Base-by-base conservation (phyloP, 1,140 invertebrate species). In the Drosophila trapezifrons region DNA sequence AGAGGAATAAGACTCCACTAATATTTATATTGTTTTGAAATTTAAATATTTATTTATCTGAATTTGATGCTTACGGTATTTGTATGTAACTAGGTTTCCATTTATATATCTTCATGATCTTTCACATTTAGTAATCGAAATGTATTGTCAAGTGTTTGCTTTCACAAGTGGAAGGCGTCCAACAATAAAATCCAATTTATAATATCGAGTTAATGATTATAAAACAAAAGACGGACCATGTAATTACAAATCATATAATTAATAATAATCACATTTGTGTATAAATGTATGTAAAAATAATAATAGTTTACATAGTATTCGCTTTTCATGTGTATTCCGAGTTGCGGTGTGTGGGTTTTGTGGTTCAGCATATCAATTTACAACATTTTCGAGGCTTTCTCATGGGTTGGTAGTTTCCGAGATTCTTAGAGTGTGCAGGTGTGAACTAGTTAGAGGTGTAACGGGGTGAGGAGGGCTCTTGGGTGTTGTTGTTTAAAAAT, bases 131-230 rank as follows among this genome's bases (percentile, higher is more conserved):
- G 73, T 89, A 77, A 56, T 85, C 59, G 65, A 78, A 77, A 83
- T 80, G 84, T 89, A 89, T 89, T 89, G 84, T 89, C 84, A 87
- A 87, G 73, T 87, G 74, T 80, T 87, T 80, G 63, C 69, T 85
- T 79, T 65, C 52, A 27, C 43, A 72, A 76, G 42, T 54, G 45
- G 56, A 72, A 64, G 63, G 43, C 17, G 43, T 38, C 17, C 29
- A 54, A 77, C 45, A 64, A 65, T 37, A 54, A 59, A 75, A 69
- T 51, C 40, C 57, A 46, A 62, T n/a, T n/a, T n/a, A 35, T 35
- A 65, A 45, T 43, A 59, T 42, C 43, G n/a, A 25, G 51, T 37
- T 52, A 42, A 42, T 54, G 20, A 77, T 22, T 52, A 37, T 54
- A 46, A 57, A 66, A 63, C 57, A 69, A 57, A 70, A 65, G 45